Base-by-base conservation (phyloP, 1,140 invertebrate species). In the Papilio xuthus region DNA sequence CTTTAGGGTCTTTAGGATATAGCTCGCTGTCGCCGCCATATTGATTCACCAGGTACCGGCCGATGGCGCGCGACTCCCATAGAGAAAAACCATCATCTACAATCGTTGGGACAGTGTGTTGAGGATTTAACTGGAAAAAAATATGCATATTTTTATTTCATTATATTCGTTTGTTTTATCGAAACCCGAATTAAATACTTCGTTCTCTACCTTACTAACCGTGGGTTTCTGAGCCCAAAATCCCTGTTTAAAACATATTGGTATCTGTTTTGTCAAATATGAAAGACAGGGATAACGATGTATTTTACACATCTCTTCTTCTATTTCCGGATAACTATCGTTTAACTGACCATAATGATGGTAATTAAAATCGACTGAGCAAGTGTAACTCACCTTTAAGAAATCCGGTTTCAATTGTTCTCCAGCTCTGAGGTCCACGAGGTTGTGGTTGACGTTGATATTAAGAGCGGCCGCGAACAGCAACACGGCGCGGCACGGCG, bases 11-110 rank as follows among this genome's bases (percentile, higher is more conserved):
- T 79, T 95, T 96, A 0, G 97, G 97, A 85, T 97, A 97, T 4
- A 97, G 88, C 1, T 91, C 88, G 85, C 95, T 95, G 72, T 96
- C 93, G 84, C 96, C 96, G 15, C 94, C 96, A 82, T 97, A 97
- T 81, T 96, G 94, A 75, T 96, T 95, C 0, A 92, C 95, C 78
- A 97, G 88, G 85, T 97, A 97, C 0, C 90, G 88, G 81, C 95
- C 94, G 82, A 97, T 97, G 2, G 96, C 96, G 15, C 96, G 95
- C 78, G 95, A 96, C 92, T 96, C 96, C 94, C 94, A 95, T 3
- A 96, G 82, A 28, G 92, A 83, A 83, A 96, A 96, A 9, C 95
- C 96, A 81, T 96, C 94, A 85, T 96, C 96, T 80, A 95, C 93
- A 3, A 96, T 81, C 0, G 95, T 95, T 0, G 96, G 96, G 20